Evolutionary conservation across 2,113 vertebrate species (phyloP).

Genomic region (Maccullochella peelii): DNA sequence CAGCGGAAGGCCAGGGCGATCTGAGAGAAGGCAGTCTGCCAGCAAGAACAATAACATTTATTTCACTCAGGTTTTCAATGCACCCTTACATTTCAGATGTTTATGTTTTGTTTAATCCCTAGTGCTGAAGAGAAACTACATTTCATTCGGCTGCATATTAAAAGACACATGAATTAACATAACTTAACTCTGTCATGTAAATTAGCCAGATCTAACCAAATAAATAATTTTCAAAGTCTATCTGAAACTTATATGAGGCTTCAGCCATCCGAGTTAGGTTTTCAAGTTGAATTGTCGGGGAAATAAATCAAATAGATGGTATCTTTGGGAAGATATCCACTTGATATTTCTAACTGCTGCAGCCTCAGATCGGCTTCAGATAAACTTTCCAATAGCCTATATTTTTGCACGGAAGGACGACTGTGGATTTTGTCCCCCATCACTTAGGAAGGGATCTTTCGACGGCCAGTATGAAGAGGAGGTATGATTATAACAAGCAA

Average conservation of each 20-base stretch:
- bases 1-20: slow-evolving; percentile 88
- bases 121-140: not conserved
- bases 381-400: no score
- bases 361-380: no score
- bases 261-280: no score
- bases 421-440: not conserved
- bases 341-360: no score
- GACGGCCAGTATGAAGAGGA: not conserved
- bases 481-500: not conserved
- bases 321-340: no score
- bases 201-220: not conserved
- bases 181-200: not conserved
- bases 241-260: not conserved
- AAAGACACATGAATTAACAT: not conserved
- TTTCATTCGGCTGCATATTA: not conserved
- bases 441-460: not conserved
- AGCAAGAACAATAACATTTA: not conserved
- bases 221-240: not conserved
- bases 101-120: not conserved
- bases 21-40: slow-evolving; percentile 85
- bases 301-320: no score
- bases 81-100: not conserved
- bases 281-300: no score
- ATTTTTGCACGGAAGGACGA: not conserved
- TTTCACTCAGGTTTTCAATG: not conserved